These are phyloP conservation scores for Cassiopea xamachana DNA, from an alignment of 30 jellyfish, hydroid and myxozoan species.

Conservation along the genomic window DNA sequence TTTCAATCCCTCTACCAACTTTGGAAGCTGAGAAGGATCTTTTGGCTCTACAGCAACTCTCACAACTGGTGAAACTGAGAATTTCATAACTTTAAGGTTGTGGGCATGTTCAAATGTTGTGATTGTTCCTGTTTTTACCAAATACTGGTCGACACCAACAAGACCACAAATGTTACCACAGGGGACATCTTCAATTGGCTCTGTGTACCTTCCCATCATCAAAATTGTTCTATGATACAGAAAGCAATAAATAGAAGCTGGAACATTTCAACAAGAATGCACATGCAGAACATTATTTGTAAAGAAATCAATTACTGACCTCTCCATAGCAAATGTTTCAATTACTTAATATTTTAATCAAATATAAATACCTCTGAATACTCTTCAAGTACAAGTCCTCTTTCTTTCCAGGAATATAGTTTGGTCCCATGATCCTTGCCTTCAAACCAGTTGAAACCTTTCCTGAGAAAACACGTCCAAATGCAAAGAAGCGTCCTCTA, in stretches of 20 bases:
- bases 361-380: constrained; percentile 81
- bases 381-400: constrained; percentile 86
- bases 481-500: constrained; percentile 99
- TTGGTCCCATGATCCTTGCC: constrained; percentile 99
- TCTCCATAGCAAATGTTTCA: no score
- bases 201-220: constrained; percentile 99
- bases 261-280: not conserved
- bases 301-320: no score
- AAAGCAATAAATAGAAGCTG: not conserved
- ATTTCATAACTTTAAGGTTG: constrained; percentile 93
- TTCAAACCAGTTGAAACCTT: constrained; percentile 96
- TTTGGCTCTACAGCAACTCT: constrained; percentile 99
- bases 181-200: constrained; percentile 99
- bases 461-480: constrained; percentile 99
- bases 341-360: not conserved
- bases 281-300: no score
- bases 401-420: constrained; percentile 95
- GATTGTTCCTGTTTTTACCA: constrained; percentile 97
- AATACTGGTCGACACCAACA: constrained; percentile 99
- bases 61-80: constrained; percentile 99
- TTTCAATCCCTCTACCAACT: constrained; percentile 98
- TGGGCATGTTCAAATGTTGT: constrained; percentile 97
- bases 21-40: constrained; percentile 98
- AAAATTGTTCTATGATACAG: constrained; percentile 78
- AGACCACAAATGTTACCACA: constrained; percentile 99